Conservation (phyloP, 2,797 vertebrate species). For the Melopsittacus undulatus region DNA sequence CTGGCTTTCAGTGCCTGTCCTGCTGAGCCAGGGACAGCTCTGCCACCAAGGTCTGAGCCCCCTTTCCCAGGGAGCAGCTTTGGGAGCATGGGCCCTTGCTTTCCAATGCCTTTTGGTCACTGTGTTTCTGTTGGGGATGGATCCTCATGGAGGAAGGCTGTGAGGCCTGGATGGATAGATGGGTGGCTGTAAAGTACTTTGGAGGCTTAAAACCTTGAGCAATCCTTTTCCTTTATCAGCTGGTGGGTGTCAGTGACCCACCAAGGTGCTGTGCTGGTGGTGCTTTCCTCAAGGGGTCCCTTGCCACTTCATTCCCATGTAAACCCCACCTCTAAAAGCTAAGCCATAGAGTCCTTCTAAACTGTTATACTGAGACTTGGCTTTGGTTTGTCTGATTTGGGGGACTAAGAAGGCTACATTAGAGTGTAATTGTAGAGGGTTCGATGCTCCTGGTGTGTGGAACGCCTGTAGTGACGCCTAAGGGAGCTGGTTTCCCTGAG, state of each 20-base stretch:
- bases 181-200: background rate
- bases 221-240: background rate
- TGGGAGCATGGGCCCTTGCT: background rate
- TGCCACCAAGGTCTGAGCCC: background rate
- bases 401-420: background rate
- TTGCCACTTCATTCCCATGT: fast-evolving
- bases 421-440: fast-evolving
- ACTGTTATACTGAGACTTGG: background rate
- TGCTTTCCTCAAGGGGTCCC: background rate
- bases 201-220: background rate
- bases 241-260: fast-evolving
- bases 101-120: background rate
- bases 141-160: background rate
- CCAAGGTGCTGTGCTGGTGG: background rate
- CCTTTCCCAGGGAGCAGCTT: background rate
- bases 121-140: background rate
- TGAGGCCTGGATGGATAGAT: background rate
- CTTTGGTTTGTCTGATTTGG: background rate
- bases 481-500: background rate
- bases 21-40: fast-evolving
- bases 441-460: fast-evolving
- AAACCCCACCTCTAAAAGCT: background rate
- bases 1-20: background rate
- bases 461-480: background rate
- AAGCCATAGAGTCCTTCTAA: background rate